Evolutionary conservation across 2,113 vertebrate species (phyloP).

Genomic region (Puntigrus tetrazona): DNA sequence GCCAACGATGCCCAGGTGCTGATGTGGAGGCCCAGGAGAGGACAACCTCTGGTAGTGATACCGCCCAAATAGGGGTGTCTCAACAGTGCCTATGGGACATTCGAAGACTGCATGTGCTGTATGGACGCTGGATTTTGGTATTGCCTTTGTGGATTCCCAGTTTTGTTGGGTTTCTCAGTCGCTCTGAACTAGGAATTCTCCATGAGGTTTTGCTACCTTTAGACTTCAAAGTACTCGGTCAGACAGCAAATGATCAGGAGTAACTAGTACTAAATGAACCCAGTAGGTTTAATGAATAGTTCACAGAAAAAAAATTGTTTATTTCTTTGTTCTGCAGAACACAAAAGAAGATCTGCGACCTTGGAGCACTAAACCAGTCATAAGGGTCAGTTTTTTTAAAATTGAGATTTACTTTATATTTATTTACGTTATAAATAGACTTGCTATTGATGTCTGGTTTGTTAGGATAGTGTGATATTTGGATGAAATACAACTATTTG

Average conservation of each 20-base stretch:
- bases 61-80: constrained; percentile 79
- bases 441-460: too few relatives aligned
- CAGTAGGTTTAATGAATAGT: background rate
- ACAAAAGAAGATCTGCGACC: background rate
- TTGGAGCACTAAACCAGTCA: too few relatives aligned
- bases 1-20: constrained; percentile 91
- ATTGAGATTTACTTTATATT: too few relatives aligned
- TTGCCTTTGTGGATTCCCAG: background rate
- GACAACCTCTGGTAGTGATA: constrained; percentile 84
- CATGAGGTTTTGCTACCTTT: constrained; percentile 5
- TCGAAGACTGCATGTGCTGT: constrained; percentile 29
- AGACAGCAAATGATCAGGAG: background rate
- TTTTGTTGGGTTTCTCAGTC: background rate
- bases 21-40: constrained; percentile 89
- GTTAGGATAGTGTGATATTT: too few relatives aligned
- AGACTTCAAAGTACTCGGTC: background rate
- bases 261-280: background rate
- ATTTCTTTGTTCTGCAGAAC: background rate
- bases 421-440: too few relatives aligned
- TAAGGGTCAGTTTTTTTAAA: too few relatives aligned
- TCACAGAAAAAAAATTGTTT: background rate
- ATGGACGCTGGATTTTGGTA: background rate
- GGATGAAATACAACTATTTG: too few relatives aligned
- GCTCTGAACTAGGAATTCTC: background rate
- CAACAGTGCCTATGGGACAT: constrained; percentile 9